Base-by-base conservation (phyloP, 2,888 invertebrate genomes). In the Acanthosepion esculentum region DNA sequence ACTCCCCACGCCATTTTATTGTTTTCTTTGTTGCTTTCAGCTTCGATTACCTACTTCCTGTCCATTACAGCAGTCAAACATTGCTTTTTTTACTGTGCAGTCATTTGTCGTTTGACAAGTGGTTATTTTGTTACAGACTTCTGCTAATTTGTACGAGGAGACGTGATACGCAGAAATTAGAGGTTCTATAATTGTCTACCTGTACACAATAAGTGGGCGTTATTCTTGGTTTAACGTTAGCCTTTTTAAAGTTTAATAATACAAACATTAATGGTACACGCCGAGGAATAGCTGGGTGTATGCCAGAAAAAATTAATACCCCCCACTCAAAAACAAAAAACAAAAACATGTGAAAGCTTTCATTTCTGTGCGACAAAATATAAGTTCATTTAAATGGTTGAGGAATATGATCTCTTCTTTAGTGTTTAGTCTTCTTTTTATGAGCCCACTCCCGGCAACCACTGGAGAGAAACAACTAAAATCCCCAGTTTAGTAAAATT, bases 31-130 rank as follows among this genome's bases (percentile, higher is more conserved):
- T n/a, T 78, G 78, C 18, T 78, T 78, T 78, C 78, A 78, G 78
- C 78, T 78, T 78, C 78, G 78, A 78, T 78, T 78, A 78, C 78
- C n/a, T 78, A 78, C 78, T 78, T 78, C 78, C 78, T 78, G 78
- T n/a, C 78, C 78, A 78, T 78, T 78, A 78, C n/a, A 78, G n/a
- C 78, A 78, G n/a, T 12, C 78, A 78, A 4, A 78, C 78, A 33
- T 23, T 78, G 78, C 33, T 78, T n/a, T 78, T 78, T 78, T 33
- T 78, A 33, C 78, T n/a, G n/a, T 33, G 78, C n/a, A 78, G 78
- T 78, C 78, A 78, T 78, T 78, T 78, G 78, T 33, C 78, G 78
- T 78, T 78, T 78, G 78, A 78, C 78, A 78, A 78, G 78, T 78
- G 78, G 78, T 78, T 78, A 78, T 78, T 78, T 78, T 78, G 78